Conservation (phyloP, 1,140 invertebrate species). For the Yoshiicerus persimilis region DNA sequence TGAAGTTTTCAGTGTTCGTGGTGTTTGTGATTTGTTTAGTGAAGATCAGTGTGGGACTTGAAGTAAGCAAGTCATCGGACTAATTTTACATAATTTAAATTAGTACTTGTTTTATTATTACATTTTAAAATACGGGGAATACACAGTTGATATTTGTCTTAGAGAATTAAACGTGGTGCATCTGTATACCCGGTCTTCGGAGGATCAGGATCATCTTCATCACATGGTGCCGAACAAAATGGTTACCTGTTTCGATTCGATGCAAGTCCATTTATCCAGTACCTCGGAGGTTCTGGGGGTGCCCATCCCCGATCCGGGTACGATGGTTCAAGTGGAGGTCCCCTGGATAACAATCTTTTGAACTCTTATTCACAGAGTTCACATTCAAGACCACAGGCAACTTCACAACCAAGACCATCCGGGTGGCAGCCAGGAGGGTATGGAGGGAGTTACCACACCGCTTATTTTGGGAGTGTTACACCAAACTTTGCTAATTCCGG, state of each 20-base stretch:
- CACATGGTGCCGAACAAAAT: background rate
- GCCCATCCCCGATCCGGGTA: background rate
- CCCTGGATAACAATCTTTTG: background rate
- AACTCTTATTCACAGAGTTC: background rate
- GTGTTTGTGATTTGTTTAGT: background rate
- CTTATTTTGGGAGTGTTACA: background rate
- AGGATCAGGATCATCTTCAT: background rate
- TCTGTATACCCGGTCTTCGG: conserved; percentile 28
- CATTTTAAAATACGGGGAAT: background rate
- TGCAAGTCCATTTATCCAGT: background rate
- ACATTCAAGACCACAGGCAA: background rate
- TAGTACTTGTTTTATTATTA: background rate
- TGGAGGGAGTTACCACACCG: background rate
- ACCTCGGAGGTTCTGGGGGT: background rate
- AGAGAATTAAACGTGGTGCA: background rate
- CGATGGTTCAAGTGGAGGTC: background rate
- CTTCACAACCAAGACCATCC: background rate
- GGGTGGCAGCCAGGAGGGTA: background rate
- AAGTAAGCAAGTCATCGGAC: background rate
- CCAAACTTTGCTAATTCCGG: conserved; percentile 19
- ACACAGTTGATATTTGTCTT: background rate
- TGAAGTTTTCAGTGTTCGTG: background rate
- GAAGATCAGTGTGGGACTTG: background rate
- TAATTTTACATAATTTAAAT: too few species aligned
- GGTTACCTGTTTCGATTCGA: background rate